Evolutionary conservation across 2,113 vertebrate species (phyloP).

Genomic region (Etheostoma spectabile): DNA sequence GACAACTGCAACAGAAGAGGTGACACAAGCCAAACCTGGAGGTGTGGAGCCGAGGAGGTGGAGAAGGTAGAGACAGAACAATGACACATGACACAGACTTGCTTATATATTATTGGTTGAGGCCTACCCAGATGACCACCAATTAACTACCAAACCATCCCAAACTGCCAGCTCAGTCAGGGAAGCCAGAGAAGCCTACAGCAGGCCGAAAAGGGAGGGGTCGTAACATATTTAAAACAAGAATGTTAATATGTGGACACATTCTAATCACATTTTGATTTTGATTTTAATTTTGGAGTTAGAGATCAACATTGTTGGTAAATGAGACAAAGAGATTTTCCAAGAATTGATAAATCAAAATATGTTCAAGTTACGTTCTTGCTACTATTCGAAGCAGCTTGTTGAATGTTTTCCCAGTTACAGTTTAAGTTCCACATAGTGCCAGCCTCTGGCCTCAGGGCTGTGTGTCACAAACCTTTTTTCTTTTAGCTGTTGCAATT

Average conservation of each 20-base stretch:
- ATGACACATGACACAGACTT: too few species aligned
- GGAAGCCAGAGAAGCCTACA: too few species aligned
- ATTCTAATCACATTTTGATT: neutral
- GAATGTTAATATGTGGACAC: neutral
- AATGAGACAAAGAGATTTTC: neutral
- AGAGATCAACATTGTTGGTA: neutral
- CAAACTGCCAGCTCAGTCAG: too few species aligned
- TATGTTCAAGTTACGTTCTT: neutral
- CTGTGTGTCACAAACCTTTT: neutral
- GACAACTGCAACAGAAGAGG: too few species aligned
- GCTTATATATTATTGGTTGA: too few species aligned
- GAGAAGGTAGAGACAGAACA: too few species aligned
- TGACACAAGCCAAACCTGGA: too few species aligned
- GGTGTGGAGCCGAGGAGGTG: too few species aligned
- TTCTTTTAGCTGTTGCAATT: neutral
- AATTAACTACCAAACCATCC: too few species aligned
- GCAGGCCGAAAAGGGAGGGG: too few species aligned
- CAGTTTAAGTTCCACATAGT: neutral
- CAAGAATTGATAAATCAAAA: neutral
- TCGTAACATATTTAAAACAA: neutral
- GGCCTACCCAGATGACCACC: too few species aligned
- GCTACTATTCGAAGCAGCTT: neutral
- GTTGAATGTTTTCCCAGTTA: neutral
- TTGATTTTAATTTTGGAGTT: neutral
- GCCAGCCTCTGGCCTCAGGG: neutral